Base-by-base conservation (phyloP, 2,797 vertebrate genomes). In the Melanotaenia pygmaea region DNA sequence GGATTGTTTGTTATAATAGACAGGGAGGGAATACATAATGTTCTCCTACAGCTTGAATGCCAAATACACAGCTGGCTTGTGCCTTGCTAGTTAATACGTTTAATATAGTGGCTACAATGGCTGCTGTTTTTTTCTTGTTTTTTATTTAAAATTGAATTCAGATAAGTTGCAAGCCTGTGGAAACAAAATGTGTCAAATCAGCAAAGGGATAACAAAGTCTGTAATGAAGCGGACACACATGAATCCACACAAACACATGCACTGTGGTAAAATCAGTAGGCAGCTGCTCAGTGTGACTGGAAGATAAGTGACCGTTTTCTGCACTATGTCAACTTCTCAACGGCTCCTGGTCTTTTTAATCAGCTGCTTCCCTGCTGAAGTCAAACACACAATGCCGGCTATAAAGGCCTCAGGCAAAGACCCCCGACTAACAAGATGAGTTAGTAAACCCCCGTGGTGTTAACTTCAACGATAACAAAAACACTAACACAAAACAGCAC, bases 381-480 rank as follows among this genome's bases (percentile, higher is more conserved):
- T 66, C 74, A 81, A 77, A 76, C 82, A 81, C 77, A 77, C 72
- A 75, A 74, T 74, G 37, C 26, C 0, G 4, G 20, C 72, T 37
- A 32, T 60, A 82, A 84, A 86, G 75, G 65, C 79, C 77, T 34
- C 22, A 4, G 69, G 85, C 80, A 54, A 43, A 37, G 12, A 82
- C 56, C 6, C 62, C 53, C 18, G n/a, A 80, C 80, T 56, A 76
- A 85, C 80, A 77, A 65, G 80, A 84, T 9, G 79, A 90, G 88
- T 81, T 90, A 84, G 88, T 86, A 90, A 90, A 89, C 72, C 76
- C 77, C 75, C 57, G 8, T 5, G 67, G 86, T 68, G 84, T 75
- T 69, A 72, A 57, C 84, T 86, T 90, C 85, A 87, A 87, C 65
- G 76, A 76, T 71, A 71, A 82, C 80, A 82, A 83, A 50, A 85